Evolutionary conservation across 2,797 vertebrate species (phyloP), one percentile per base, ranked within the genome.

Genomic region (Ataeniobius toweri): DNA sequence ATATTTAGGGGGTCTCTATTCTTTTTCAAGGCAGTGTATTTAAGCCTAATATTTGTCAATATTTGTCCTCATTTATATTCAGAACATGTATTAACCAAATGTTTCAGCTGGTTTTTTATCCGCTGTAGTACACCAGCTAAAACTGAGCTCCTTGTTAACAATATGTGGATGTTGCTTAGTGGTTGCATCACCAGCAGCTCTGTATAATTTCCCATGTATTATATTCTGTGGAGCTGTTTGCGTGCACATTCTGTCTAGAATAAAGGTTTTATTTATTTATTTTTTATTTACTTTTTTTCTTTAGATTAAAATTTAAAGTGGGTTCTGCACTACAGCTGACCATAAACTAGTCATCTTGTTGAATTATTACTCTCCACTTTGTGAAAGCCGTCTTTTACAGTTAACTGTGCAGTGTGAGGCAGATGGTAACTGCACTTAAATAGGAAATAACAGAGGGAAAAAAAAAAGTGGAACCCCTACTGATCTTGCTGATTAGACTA

Each of bases 401-500:
- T 67, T 44, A 67, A 44, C 63, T 67, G 61, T 65, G 50, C 51
- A 73, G 51, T 28, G 10, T 3, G 0, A 0, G 71, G 2, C 70
- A 53, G 7, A 22, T 36, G 48, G 26, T 48, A 53, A 50, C 26
- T 16, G 3, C 63, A 16, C 63, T 55, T 55, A 46, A 67, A 41
- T 12, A 48, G 75, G 68, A 59, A 50, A 48, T 12, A 39, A 22
- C 50, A 18, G 39, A 63, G 48, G 28, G 22, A 48, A 65, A 39
- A 70, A 70, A 74, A 41, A 24, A 26, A 0, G 3, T 39, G 46
- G 44, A 59, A 70, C 9, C 74, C 26, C 41, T 26, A 72, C 28
- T 83, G 69, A 86, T 81, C 26, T 18, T 39, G 41, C 67, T 74
- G 81, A 85, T 80, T 61, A 78, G 44, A 72, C 56, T 24, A 28